phyloP scores from a whole-genome alignment of 2,888 invertebrate genomes.

The Amphipoea oculea region DNA sequence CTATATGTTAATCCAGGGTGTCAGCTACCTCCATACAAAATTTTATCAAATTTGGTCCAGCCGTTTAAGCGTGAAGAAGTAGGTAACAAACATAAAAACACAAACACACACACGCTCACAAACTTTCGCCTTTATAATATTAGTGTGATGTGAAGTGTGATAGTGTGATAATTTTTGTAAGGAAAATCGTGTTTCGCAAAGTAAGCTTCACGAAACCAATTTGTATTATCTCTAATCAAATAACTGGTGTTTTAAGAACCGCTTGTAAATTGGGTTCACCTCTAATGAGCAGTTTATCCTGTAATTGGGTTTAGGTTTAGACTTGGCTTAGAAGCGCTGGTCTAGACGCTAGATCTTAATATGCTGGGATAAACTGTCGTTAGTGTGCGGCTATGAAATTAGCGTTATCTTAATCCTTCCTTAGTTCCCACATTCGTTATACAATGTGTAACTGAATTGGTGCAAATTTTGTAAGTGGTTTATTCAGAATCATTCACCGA shows the following conservation, averaged over 20 bases:
- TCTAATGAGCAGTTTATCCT: conserved; percentile 47
- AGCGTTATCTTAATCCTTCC: conserved; percentile 17
- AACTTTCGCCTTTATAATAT: no score
- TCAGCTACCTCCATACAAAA: no score
- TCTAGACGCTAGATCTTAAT: conserved; percentile 49
- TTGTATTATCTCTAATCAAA: conserved; percentile 1
- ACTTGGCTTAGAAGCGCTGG: conserved; percentile 22
- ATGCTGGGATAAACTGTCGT: conserved; percentile 57
- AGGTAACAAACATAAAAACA: no score
- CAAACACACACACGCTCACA: no score
- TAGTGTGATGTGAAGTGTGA: no score
- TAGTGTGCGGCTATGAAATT: conserved; percentile 45
- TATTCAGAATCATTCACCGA: no score
- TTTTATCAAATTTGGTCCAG: no score
- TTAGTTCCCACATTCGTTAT: no score
- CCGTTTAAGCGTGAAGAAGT: no score
- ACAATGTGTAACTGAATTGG: no score
- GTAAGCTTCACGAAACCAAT: background rate
- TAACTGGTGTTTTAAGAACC: conserved; percentile 20
- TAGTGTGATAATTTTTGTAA: background rate
- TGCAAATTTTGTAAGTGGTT: no score
- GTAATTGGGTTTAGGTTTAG: conserved; percentile 58
- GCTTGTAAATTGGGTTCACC: conserved; percentile 17
- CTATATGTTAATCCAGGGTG: no score
- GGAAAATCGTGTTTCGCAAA: background rate